Conservation (phyloP, 2,113 vertebrate species). For the Dascyllus trimaculatus region DNA sequence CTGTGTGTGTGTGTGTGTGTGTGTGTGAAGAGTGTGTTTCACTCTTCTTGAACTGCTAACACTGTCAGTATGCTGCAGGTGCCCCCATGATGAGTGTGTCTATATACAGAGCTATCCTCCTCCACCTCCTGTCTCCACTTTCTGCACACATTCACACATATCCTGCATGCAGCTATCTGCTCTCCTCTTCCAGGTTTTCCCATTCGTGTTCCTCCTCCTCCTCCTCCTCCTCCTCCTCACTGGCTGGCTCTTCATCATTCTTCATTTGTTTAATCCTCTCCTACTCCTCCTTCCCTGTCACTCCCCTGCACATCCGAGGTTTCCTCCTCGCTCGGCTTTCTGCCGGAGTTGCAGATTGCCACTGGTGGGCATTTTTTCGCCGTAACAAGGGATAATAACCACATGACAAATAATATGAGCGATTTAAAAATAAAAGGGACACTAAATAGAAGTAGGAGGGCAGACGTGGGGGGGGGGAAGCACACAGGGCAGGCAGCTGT, state of each 20-base stretch:
- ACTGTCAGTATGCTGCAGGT: constrained; percentile 66
- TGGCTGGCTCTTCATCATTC: constrained; percentile 62
- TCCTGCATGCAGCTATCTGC: constrained; percentile 53
- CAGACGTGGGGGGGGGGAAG: constrained; percentile 35
- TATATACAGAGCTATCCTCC: constrained; percentile 63
- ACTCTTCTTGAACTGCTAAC: constrained; percentile 56
- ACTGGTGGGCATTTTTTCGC: constrained; percentile 33
- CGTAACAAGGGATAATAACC: constrained; percentile 58
- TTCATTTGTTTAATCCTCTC: constrained; percentile 74
- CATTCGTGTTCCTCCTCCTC: constrained; percentile 48
- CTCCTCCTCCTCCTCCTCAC: constrained; percentile 42
- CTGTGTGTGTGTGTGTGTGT: constrained; percentile 6
- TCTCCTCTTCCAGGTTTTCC: constrained; percentile 64
- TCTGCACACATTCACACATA: constrained; percentile 28
- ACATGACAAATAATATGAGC: constrained; percentile 53
- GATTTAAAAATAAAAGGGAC: constrained; percentile 35
- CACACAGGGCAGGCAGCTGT: constrained; percentile 31
- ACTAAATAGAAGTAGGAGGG: constrained; percentile 20
- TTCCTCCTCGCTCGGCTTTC: constrained; percentile 44
- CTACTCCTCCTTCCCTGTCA: constrained; percentile 64
- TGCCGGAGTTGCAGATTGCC: constrained; percentile 49
- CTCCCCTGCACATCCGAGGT: constrained; percentile 45
- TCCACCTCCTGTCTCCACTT: constrained; percentile 47
- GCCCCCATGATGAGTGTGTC: constrained; percentile 57
- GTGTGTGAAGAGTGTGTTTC: constrained; percentile 29